A percentile compares a stretch with the other conserved stretches of the same genome.
These are phyloP conservation scores for Atta texana DNA, from an alignment of 1,140 invertebrate species.

Conservation along the genomic window DNA sequence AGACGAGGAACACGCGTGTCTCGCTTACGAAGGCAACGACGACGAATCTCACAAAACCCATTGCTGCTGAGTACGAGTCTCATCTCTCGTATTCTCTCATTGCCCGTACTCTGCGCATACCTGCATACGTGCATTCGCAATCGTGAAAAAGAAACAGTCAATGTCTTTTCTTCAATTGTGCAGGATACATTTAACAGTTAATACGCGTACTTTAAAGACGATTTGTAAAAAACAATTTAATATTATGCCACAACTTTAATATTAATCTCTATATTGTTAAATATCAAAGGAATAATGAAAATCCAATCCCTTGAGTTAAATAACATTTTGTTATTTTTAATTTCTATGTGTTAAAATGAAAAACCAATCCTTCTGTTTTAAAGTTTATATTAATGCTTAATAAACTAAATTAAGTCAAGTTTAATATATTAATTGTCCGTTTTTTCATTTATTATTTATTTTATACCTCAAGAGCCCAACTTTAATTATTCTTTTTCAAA, in stretches of 20 bases:
- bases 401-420: too few species aligned
- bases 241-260: background rate
- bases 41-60: constrained; percentile 71
- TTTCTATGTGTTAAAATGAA: too few species aligned
- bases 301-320: too few species aligned
- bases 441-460: too few species aligned
- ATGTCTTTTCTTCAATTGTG: background rate
- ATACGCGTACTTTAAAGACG: background rate
- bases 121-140: constrained; percentile 33
- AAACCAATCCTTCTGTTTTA: too few species aligned
- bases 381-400: too few species aligned
- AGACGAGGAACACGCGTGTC: constrained; percentile 79
- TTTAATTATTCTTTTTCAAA: too few species aligned
- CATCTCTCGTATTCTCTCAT: constrained; percentile 67
- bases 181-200: constrained; percentile 18
- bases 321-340: too few species aligned
- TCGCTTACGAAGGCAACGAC: constrained; percentile 71
- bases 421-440: too few species aligned
- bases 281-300: too few species aligned
- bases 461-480: too few species aligned
- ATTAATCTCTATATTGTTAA: background rate
- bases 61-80: constrained; percentile 63
- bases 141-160: constrained; percentile 13
- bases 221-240: background rate
- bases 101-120: constrained; percentile 33